Conservation (phyloP, 1,140 invertebrate genomes). For the Leptinotarsa lineolata region DNA sequence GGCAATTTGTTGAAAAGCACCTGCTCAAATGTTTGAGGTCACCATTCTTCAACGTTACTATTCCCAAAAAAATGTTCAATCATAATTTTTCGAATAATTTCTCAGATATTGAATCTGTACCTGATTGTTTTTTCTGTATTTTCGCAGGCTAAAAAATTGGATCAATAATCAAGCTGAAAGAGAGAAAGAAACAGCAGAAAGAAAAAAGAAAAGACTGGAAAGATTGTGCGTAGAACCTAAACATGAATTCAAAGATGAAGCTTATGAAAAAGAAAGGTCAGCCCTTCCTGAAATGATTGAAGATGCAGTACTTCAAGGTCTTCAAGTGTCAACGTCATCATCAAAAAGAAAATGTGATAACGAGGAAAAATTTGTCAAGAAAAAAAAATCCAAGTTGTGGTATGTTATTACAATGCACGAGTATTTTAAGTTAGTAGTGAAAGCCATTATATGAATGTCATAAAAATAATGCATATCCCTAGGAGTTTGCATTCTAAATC, state of each 20-base stretch:
- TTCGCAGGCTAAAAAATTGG: slow-evolving; percentile 77
- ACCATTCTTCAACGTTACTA: too few species aligned
- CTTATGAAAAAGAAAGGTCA: slow-evolving; percentile 77
- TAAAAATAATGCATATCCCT: too few species aligned
- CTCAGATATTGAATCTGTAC: background rate
- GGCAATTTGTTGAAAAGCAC: too few species aligned
- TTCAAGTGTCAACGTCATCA: slow-evolving; percentile 56
- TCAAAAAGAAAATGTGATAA: slow-evolving; percentile 58
- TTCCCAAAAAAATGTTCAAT: too few species aligned
- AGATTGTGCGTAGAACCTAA: slow-evolving; percentile 75
- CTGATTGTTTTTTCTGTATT: background rate
- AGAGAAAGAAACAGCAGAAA: slow-evolving; percentile 74
- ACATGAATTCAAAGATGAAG: slow-evolving; percentile 79
- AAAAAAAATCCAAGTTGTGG: slow-evolving; percentile 62
- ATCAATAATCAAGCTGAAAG: slow-evolving; percentile 80
- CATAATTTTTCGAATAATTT: background rate
- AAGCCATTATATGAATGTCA: too few species aligned
- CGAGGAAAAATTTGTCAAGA: slow-evolving; percentile 51
- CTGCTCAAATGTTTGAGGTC: too few species aligned
- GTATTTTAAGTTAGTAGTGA: too few species aligned
- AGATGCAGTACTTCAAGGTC: slow-evolving; percentile 82
- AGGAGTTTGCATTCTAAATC: too few species aligned
- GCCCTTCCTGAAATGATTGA: slow-evolving; percentile 77
- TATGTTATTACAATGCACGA: slow-evolving; percentile 16
- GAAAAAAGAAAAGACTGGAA: slow-evolving; percentile 79